A percentile compares a stretch with the other conserved stretches of the same genome.
Evolutionary conservation across 1,140 invertebrate species (phyloP).

Genomic region (Trachelipus rathkii): DNA sequence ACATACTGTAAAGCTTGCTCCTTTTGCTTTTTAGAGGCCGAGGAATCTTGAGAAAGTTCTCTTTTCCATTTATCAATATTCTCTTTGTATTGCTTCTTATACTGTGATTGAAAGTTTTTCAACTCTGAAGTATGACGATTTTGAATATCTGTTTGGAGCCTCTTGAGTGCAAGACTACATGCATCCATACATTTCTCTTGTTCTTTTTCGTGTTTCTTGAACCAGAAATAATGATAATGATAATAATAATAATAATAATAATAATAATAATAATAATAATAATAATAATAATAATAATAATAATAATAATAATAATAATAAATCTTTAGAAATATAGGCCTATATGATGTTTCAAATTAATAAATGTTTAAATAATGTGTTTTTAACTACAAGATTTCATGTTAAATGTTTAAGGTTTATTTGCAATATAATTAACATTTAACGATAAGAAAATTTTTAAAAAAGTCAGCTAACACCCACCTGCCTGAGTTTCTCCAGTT

Average conservation of each 20-base stretch:
- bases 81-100: constrained; percentile 96
- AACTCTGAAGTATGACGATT: constrained; percentile 82
- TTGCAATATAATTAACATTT: too few species aligned
- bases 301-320: too few species aligned
- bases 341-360: too few species aligned
- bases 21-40: constrained; percentile 84
- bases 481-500: constrained; percentile 72
- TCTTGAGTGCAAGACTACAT: constrained; percentile 68
- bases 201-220: constrained; percentile 47
- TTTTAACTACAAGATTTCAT: too few species aligned
- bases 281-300: too few species aligned
- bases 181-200: constrained; percentile 74
- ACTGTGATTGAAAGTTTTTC: constrained; percentile 80
- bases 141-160: constrained; percentile 86
- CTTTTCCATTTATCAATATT: constrained; percentile 96
- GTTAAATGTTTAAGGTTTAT: too few species aligned
- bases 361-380: neutral
- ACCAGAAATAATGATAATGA: neutral
- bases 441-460: neutral
- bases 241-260: too few species aligned
- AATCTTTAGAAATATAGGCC: too few species aligned
- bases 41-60: constrained; percentile 83
- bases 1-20: constrained; percentile 80
- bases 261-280: constrained; percentile 4
- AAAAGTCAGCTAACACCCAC: constrained; percentile 22